Base-by-base conservation (phyloP, 2,797 vertebrate genomes). In the Myotis pilosus region DNA sequence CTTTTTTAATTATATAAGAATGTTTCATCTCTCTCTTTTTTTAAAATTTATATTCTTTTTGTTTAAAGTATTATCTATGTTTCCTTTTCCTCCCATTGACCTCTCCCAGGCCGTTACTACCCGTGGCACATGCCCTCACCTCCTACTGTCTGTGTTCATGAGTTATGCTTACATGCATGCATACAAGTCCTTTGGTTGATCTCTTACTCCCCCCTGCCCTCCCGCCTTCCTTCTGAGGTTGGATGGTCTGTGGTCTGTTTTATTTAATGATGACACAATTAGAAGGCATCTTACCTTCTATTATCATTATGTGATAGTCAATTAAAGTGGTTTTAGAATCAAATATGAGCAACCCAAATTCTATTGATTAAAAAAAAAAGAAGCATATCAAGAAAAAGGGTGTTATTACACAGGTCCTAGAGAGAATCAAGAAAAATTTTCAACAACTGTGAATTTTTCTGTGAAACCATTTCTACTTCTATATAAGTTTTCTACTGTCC, bases 351-450 rank as follows among this genome's bases (percentile, higher is more conserved):
- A 86, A 47, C 5, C 28, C 57, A 88, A 80, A 68, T 89, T 88
- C n/a, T 86, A 66, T 47, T 87, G 20, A n/a, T 85, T 95, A 11
- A 78, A 86, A 38, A 38, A 36, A 92, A 82, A 78, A 38, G n/a
- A 57, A 87, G 19, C 3, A 62, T 55, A 47, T 30, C 36, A 76
- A 74, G 36, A 82, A 69, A 92, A 94, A 53, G 25, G 22, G 1
- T n/a, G 10, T 1, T 89, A 44, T 86, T 9, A 81, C 5, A 82
- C 1, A 74, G 25, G 7, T 68, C 66, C 30, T 60, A 36, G 49
- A 80, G 49, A 80, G 3, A 55, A 33, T 36, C 11, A 68, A 84
- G 66, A 87, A 84, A 49, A 69, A 36, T 81, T 89, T 72, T 74
- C 30, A 86, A 44, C 1, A 22, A 57, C 66, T 2, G 12, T 62